Evolutionary conservation across 2,113 vertebrate genomes (phyloP).

Genomic region (Tiliqua scincoides): DNA sequence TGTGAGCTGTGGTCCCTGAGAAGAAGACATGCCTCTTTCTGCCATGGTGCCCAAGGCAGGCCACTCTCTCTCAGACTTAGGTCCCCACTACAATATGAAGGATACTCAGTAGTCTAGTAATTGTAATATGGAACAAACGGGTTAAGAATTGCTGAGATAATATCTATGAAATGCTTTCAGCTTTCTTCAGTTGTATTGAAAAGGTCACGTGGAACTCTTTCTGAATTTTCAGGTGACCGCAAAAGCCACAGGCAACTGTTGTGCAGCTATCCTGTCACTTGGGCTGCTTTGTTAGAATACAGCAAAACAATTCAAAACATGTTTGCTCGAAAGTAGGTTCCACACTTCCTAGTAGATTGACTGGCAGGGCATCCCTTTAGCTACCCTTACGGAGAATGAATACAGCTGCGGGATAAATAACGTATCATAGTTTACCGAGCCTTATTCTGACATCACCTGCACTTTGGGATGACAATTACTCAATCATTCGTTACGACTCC

Average conservation of each 20-base stretch:
- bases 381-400: not conserved
- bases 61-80: not conserved
- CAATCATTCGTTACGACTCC: not conserved
- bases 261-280: not conserved
- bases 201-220: no score
- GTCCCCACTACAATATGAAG: not conserved
- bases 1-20: no score
- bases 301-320: not conserved
- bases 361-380: not conserved
- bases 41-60: not conserved
- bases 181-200: no score
- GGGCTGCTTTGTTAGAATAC: not conserved
- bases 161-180: no score
- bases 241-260: not conserved
- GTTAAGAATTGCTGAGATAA: no score
- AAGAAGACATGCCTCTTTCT: not conserved
- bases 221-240: no score
- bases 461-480: not conserved
- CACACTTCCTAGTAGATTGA: not conserved
- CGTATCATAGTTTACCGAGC: not conserved
- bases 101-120: not conserved
- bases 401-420: not conserved
- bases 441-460: not conserved
- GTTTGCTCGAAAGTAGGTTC: not conserved
- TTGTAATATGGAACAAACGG: not conserved